Percentiles rank a stretch among this genome's conserved stretches.
phyloP scores from a whole-genome alignment of 2,113 vertebrate genomes.

The Proteles cristata region DNA sequence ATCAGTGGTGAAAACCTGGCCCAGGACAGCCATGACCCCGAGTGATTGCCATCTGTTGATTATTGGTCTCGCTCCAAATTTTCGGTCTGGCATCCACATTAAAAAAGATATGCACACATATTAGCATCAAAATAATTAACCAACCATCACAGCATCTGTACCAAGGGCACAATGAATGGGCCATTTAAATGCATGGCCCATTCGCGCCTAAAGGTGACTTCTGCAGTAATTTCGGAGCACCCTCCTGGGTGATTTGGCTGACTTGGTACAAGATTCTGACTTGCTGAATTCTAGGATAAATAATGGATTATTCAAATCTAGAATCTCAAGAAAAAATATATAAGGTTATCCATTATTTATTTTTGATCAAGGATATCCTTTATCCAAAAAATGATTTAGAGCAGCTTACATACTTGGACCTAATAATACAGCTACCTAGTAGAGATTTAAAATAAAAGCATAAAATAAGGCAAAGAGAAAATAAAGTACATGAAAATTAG shows the following conservation, averaged over 20 bases:
- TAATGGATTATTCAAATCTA: conserved; percentile 39
- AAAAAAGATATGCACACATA: conserved; percentile 68
- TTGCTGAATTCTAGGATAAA: conserved; percentile 35
- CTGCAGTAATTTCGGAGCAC: not conserved
- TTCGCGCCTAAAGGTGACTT: conserved; percentile 75
- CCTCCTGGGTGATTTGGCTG: not conserved
- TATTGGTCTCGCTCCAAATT: conserved; percentile 71
- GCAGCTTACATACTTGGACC: not conserved
- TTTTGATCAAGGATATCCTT: conserved; percentile 52
- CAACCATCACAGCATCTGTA: conserved; percentile 68
- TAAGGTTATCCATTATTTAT: conserved; percentile 42
- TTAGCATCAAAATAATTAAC: conserved; percentile 78
- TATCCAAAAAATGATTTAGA: not conserved
- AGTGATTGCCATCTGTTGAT: conserved; percentile 80
- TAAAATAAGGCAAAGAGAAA: not conserved
- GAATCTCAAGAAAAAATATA: not conserved
- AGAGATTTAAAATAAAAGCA: conserved; percentile 37
- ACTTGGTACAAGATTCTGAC: conserved; percentile 26
- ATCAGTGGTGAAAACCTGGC: conserved; percentile 54
- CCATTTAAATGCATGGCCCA: conserved; percentile 60
- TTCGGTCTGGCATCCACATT: conserved; percentile 70
- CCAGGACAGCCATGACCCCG: conserved; percentile 57
- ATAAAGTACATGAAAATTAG: not conserved
- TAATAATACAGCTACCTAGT: not conserved
- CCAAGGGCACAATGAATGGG: conserved; percentile 66